A percentile compares a stretch with the other conserved stretches of the same genome.
Evolutionary conservation across 2,888 invertebrate species (phyloP).

Genomic region (Agriopis leucophaearia): DNA sequence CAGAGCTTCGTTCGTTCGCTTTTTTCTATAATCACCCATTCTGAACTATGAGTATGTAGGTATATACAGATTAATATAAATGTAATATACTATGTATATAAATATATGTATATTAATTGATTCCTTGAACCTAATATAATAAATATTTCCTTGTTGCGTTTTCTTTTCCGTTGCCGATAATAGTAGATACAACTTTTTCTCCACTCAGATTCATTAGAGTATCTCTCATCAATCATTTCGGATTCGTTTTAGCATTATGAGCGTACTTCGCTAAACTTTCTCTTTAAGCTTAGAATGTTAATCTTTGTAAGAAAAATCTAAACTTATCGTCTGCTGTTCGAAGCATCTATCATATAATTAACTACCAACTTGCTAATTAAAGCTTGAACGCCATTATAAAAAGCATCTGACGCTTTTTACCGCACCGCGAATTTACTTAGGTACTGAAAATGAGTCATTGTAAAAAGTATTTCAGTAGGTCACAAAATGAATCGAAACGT

Average conservation of each 20-base stretch:
- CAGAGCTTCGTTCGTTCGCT: too few species aligned
- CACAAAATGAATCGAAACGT: slow-evolving; percentile 22
- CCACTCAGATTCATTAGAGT: slow-evolving; percentile 18
- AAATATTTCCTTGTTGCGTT: slow-evolving; percentile 9
- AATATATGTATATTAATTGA: background rate
- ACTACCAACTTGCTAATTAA: background rate
- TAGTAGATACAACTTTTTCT: slow-evolving; percentile 6
- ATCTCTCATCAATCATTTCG: slow-evolving; percentile 25
- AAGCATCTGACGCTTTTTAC: slow-evolving; percentile 1
- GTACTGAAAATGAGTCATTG: slow-evolving; percentile 16
- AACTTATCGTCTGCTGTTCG: background rate
- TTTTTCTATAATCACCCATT: too few species aligned
- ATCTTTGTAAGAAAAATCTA: slow-evolving; percentile 3
- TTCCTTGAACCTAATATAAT: background rate
- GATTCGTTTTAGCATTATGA: slow-evolving; percentile 8
- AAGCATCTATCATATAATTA: background rate
- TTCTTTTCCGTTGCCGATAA: slow-evolving; percentile 1
- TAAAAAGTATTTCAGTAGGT: slow-evolving; percentile 25
- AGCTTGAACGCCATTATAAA: background rate
- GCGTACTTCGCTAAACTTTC: slow-evolving; percentile 17
- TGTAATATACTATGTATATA: too few species aligned
- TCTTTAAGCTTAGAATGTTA: slow-evolving; percentile 15
- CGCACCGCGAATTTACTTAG: background rate
- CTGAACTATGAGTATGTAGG: too few species aligned
- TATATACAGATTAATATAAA: too few species aligned